phyloP scores from a whole-genome alignment of 2,888 invertebrate genomes.

The Drosophila mercatorum region DNA sequence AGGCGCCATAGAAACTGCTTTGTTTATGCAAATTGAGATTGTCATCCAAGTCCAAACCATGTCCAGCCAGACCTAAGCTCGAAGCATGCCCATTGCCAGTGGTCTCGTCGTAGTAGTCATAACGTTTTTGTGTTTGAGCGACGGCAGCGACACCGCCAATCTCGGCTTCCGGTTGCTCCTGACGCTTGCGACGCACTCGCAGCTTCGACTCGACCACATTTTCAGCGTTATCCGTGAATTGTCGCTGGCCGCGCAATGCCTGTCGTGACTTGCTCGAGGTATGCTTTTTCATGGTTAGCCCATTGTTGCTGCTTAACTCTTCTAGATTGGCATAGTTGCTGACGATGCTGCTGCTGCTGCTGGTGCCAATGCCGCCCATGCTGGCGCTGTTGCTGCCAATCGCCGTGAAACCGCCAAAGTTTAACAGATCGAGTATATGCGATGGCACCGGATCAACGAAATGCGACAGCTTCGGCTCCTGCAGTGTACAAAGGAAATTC shows the following conservation, averaged over 20 bases:
- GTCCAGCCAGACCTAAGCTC: slow-evolving; percentile 37
- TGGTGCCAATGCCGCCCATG: slow-evolving; percentile 66
- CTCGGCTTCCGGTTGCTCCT: slow-evolving; percentile 30
- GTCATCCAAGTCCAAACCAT: slow-evolving; percentile 72
- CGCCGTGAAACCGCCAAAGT: slow-evolving; percentile 74
- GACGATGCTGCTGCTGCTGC: slow-evolving; percentile 35
- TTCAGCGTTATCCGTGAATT: slow-evolving; percentile 62
- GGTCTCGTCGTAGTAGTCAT: slow-evolving; percentile 67
- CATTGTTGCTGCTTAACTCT: slow-evolving; percentile 48
- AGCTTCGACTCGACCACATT: slow-evolving; percentile 65
- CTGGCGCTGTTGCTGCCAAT: slow-evolving; percentile 70
- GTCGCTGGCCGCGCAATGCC: slow-evolving; percentile 72
- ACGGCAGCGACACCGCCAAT: slow-evolving; percentile 51
- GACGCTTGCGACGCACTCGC: slow-evolving; percentile 57
- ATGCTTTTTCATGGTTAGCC: slow-evolving; percentile 49
- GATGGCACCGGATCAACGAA: slow-evolving; percentile 80
- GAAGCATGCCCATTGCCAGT: slow-evolving; percentile 50
- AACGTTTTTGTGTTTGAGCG: slow-evolving; percentile 69
- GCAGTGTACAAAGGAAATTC: slow-evolving; percentile 89
- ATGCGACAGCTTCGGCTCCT: slow-evolving; percentile 79
- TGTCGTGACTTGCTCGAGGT: slow-evolving; percentile 63
- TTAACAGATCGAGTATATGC: slow-evolving; percentile 75
- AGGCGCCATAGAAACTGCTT: slow-evolving; percentile 60
- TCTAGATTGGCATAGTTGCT: slow-evolving; percentile 63
- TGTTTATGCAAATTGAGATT: slow-evolving; percentile 77